Conservation (phyloP, 2,888 invertebrate genomes). For the Drosophila prostipennis region DNA sequence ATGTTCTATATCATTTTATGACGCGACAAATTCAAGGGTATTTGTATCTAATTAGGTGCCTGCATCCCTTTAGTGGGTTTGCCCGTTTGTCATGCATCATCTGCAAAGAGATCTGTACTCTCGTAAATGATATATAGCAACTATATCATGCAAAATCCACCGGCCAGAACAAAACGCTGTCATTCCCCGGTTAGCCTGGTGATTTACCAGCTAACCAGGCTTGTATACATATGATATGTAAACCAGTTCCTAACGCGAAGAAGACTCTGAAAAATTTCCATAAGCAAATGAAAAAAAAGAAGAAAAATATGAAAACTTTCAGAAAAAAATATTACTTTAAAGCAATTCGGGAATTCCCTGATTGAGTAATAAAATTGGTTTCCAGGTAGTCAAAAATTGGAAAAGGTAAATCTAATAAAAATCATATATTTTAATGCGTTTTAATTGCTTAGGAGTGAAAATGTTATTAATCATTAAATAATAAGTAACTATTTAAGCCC, state of each 20-base stretch:
- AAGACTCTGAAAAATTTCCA: slow-evolving; percentile 36
- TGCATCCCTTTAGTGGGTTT: slow-evolving; percentile 23
- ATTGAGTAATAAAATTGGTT: background rate
- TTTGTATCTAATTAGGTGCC: background rate
- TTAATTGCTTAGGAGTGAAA: too few species aligned
- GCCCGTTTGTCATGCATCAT: slow-evolving; percentile 40
- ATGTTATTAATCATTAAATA: too few species aligned
- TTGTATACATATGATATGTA: slow-evolving; percentile 9
- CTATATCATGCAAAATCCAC: slow-evolving; percentile 7
- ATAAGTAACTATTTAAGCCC: background rate
- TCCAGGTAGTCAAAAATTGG: too few species aligned
- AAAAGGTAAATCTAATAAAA: too few species aligned
- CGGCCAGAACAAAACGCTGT: background rate
- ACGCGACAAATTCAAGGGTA: slow-evolving; percentile 1
- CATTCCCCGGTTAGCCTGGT: slow-evolving; percentile 24
- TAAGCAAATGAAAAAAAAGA: background rate
- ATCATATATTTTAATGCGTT: too few species aligned
- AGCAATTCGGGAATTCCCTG: background rate
- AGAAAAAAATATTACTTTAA: background rate
- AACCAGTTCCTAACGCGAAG: slow-evolving; percentile 31
- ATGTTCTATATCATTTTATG: slow-evolving; percentile 2
- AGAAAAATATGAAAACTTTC: background rate
- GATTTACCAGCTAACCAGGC: slow-evolving; percentile 25
- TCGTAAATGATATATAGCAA: slow-evolving; percentile 2
- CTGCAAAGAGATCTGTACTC: slow-evolving; percentile 23